Evolutionary conservation across 2,113 vertebrate genomes (phyloP).

Genomic region (Podarcis raffonei): DNA sequence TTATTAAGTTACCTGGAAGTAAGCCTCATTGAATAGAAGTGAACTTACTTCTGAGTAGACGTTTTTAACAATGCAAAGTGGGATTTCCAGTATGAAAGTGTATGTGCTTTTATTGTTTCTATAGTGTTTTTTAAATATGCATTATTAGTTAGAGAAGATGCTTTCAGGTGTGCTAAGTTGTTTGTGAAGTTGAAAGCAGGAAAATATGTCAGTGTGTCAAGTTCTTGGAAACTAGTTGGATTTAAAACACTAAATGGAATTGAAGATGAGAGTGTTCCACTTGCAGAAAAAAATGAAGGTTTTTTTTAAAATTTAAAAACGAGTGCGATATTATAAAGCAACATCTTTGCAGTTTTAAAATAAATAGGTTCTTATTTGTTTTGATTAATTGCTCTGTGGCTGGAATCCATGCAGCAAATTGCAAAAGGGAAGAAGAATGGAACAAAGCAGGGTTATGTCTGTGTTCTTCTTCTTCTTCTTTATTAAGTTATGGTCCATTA

Average conservation of each 20-base stretch:
- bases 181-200: constrained; percentile 8
- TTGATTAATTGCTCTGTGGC: constrained; percentile 8
- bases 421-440: constrained; percentile 15
- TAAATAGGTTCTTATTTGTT: constrained; percentile 24
- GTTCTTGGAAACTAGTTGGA: not conserved
- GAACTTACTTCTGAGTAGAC: not conserved
- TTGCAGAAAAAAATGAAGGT: constrained; percentile 16
- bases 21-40: not conserved
- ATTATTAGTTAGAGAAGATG: constrained; percentile 13
- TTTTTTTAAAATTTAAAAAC: constrained; percentile 2
- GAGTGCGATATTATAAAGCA: not conserved
- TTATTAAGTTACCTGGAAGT: not conserved
- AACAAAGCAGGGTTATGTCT: constrained; percentile 3
- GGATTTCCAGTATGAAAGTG: not conserved
- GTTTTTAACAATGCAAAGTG: not conserved
- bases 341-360: not conserved
- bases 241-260: constrained; percentile 18
- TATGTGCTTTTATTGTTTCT: not conserved
- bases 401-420: constrained; percentile 5
- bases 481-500: not conserved
- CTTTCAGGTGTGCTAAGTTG: not conserved
- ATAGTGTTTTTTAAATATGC: not conserved
- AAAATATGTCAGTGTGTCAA: constrained; percentile 4
- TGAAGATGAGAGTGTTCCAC: not conserved
- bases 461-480: not conserved